Evolutionary conservation across 2,888 invertebrate species (phyloP), one percentile per base, ranked within the genome.

Genomic region (Quadroppia sp.): DNA sequence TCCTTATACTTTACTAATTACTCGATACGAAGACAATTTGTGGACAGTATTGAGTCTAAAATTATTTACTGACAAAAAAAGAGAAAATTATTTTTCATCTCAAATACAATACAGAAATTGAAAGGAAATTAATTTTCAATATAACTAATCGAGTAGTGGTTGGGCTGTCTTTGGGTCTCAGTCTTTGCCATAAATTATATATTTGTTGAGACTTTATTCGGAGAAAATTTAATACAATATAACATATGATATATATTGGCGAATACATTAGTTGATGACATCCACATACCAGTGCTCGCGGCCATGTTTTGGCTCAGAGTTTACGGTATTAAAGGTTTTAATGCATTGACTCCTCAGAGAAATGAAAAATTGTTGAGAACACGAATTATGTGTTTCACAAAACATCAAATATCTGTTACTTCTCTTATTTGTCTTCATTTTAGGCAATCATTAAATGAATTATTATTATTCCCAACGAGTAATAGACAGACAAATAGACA

Each of bases 211-310:
- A n/a, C 2, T 53, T 23, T 25, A 53, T 25, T 53, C 23, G 11
- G n/a, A n/a, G 11, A 20, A 59, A 17, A 59, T 32, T 40, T 67
- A 56, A 42, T 30, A 61, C 30, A 32, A 17, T 61, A 61, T 61
- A n/a, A 32, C 4, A 69, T 25, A 42, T 17, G 11, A 69, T 42
- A 64, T 45, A 13, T 69, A 69, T 69, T 25, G 42, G 15, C 20
- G 36, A 45, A 69, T 69, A 69, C 69, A 69, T 69, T 69, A 69
- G 69, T 69, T 69, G 69, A 69, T 69, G 69, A 69, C 69, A 69
- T 69, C 69, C 23, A 69, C 69, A 69, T 40, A 40, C 69, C 61
- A 17, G 25, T 23, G 40, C 69, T 69, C 45, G 69, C 69, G 69
- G 69, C 40, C 69, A 69, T 69, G 69, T 69, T 64, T 45, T 69